Conservation (phyloP, 2,113 vertebrate species). For the Macquaria ambigua region DNA sequence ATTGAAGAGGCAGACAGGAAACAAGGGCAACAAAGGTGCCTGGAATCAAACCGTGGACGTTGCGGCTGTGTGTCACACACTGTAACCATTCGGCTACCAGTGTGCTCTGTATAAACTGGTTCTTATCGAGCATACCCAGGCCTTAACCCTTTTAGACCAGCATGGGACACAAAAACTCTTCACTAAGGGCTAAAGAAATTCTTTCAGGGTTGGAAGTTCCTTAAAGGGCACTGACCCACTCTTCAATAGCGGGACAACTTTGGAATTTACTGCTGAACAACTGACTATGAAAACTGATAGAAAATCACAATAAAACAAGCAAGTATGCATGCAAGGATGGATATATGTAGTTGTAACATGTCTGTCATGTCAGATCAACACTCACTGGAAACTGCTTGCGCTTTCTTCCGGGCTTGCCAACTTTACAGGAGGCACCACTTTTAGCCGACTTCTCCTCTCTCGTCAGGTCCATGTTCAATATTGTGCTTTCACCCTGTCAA, state of each 20-base stretch:
- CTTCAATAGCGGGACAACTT: neutral
- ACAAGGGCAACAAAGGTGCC: neutral
- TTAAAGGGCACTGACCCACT: neutral
- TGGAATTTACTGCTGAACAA: neutral
- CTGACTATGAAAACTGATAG: neutral
- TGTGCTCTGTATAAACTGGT: neutral
- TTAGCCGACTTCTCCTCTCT: conserved; percentile 88
- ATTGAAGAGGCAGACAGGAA: neutral
- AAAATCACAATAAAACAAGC: neutral
- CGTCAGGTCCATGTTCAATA: conserved; percentile 84
- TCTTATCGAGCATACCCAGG: neutral
- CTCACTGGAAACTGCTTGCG: conserved; percentile 93
- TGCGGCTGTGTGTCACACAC: neutral
- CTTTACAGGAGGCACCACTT: conserved; percentile 86
- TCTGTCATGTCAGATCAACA: conserved; percentile 54
- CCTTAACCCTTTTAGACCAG: neutral
- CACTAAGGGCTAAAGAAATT: neutral
- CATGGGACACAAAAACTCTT: neutral
- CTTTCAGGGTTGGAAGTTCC: neutral
- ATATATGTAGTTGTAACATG: neutral
- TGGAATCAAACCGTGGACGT: neutral
- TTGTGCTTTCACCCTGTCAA: conserved; percentile 87
- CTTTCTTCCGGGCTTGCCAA: conserved; percentile 90
- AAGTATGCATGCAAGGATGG: neutral
- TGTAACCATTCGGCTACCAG: neutral